Evolutionary conservation across 2,113 vertebrate genomes (phyloP).

Genomic region (Agelaius tricolor): DNA sequence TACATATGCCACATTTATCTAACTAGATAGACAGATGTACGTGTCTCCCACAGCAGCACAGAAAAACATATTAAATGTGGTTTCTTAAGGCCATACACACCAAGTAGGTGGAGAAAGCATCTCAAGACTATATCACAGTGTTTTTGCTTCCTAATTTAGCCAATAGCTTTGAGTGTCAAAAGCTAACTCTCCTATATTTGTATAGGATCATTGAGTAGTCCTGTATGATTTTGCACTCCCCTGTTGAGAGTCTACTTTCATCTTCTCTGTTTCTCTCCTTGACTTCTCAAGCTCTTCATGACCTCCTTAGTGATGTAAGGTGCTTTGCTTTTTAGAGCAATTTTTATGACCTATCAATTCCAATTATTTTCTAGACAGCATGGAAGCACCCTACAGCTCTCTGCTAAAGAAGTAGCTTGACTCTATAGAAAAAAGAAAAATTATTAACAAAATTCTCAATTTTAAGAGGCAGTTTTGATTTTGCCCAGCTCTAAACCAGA

Average conservation of each 20-base stretch:
- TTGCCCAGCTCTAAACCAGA: background rate
- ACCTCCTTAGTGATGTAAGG: background rate
- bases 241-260: background rate
- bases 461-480: background rate
- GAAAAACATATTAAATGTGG: background rate
- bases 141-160: background rate
- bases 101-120: background rate
- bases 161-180: background rate
- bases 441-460: background rate
- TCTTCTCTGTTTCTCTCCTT: background rate
- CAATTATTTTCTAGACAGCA: background rate
- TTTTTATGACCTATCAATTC: background rate
- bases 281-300: background rate
- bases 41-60: fast-evolving
- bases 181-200: background rate
- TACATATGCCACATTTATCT: background rate
- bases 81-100: background rate
- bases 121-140: background rate
- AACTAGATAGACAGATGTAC: background rate
- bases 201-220: background rate
- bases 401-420: background rate
- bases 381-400: background rate
- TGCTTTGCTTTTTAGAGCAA: background rate
- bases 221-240: background rate
- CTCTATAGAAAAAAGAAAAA: background rate